Evolutionary conservation across 2,888 invertebrate species (phyloP).

Genomic region (Dryocosmus kuriphilus): DNA sequence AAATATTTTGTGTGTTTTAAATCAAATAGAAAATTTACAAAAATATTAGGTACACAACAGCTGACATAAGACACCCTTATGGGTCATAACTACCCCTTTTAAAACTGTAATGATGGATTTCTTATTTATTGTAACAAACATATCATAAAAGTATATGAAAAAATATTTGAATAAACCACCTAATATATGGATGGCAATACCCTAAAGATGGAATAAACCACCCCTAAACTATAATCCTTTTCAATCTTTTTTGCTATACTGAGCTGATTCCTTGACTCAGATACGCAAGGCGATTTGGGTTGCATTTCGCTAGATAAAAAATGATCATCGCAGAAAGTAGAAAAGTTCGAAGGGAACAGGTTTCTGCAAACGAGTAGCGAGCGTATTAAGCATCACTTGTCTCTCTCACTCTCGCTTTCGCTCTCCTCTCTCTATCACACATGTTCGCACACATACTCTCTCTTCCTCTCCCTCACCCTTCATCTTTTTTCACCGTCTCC

Average conservation of each 20-base stretch:
- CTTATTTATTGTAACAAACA: too few relatives aligned
- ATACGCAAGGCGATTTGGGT: constrained; percentile 21
- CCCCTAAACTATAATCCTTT: too few relatives aligned
- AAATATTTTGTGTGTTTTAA: too few relatives aligned
- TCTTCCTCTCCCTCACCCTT: constrained; percentile 52
- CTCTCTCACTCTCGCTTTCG: constrained; percentile 49
- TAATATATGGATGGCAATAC: too few relatives aligned
- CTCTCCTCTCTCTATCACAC: constrained; percentile 45
- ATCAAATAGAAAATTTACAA: too few relatives aligned
- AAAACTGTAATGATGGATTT: too few relatives aligned
- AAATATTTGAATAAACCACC: too few relatives aligned
- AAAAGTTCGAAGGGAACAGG: constrained; percentile 73
- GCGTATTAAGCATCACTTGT: constrained; percentile 43
- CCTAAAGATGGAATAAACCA: too few relatives aligned
- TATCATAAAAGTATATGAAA: too few relatives aligned
- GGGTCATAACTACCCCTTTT: too few relatives aligned
- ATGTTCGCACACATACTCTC: constrained; percentile 40
- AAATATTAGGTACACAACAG: too few relatives aligned
- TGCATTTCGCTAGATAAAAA: constrained; percentile 59
- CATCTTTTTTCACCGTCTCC: constrained; percentile 38
- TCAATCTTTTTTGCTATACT: not conserved
- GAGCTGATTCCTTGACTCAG: not conserved
- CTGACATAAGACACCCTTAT: too few relatives aligned
- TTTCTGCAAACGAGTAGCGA: constrained; percentile 69
- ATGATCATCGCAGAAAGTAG: constrained; percentile 70